phyloP scores from a whole-genome alignment of 2,888 invertebrate genomes.

The Patella caerulea region DNA sequence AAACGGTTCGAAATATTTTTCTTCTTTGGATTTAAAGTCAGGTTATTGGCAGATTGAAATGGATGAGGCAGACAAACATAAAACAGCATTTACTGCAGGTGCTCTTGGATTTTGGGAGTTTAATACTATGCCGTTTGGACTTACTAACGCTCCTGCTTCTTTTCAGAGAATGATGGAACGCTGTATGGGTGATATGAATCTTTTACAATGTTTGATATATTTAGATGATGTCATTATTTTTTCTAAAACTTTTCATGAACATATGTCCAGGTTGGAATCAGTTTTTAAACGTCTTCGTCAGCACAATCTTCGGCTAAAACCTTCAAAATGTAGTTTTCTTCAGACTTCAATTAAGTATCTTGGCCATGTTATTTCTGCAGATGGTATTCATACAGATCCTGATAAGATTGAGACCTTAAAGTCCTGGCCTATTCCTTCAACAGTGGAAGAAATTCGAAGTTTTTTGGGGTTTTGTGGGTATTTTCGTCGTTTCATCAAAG shows the following conservation, averaged over 20 bases:
- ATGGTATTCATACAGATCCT: conserved; percentile 37
- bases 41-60: conserved; percentile 31
- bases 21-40: conserved; percentile 24
- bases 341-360: conserved; percentile 30
- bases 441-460: conserved; percentile 25
- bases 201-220: conserved; percentile 18
- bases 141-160: conserved; percentile 27
- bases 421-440: conserved; percentile 36
- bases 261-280: too few species aligned
- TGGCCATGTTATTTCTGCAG: conserved; percentile 32
- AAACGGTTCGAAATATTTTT: conserved; percentile 26
- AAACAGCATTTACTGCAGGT: conserved; percentile 32
- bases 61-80: conserved; percentile 25
- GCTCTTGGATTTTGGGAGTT: conserved; percentile 22
- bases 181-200: conserved; percentile 20
- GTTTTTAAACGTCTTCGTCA: too few species aligned
- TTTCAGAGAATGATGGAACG: conserved; percentile 35
- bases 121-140: conserved; percentile 22
- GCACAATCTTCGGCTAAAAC: conserved; percentile 29
- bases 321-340: conserved; percentile 40
- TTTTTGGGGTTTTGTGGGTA: conserved; percentile 40
- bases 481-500: conserved; percentile 36
- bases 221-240: conserved; percentile 32
- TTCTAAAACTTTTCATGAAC: conserved; percentile 28
- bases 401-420: conserved; percentile 22